Evolutionary conservation across 2,113 vertebrate species (phyloP).

Genomic region (Tachycineta bicolor): DNA sequence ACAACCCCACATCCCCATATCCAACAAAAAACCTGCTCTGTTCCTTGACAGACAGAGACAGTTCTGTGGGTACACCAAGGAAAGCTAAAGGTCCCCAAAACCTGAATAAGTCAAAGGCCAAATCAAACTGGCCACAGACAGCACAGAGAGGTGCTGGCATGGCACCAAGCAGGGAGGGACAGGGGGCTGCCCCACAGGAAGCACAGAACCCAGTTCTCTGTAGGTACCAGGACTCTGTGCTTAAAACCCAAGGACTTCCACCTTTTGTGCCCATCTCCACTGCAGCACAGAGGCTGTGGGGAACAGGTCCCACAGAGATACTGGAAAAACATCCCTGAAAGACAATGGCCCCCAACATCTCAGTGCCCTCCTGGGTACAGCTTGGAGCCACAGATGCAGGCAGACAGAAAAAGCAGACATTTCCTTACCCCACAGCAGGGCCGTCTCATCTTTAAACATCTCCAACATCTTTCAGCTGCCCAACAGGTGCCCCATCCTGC

Average conservation of each 20-base stretch:
- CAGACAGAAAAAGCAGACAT: not conserved
- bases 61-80: not conserved
- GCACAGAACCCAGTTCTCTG: not conserved
- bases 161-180: not conserved
- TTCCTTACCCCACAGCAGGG: conserved; percentile 79
- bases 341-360: accelerated
- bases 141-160: not conserved
- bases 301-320: not conserved
- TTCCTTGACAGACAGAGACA: not conserved
- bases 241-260: not conserved
- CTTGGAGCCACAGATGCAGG: not conserved
- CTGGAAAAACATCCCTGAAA: not conserved
- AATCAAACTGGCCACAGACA: not conserved
- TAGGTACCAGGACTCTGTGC: not conserved
- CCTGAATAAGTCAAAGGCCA: not conserved
- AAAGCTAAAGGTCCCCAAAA: not conserved
- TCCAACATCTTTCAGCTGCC: not conserved
- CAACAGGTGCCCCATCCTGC: not conserved
- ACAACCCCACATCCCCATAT: not conserved
- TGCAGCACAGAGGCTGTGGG: not conserved
- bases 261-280: not conserved
- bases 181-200: not conserved
- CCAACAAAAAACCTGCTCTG: not conserved
- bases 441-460: conserved; percentile 56
- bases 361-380: not conserved